A percentile compares a stretch with the other conserved stretches of the same genome.
These are phyloP conservation scores for Atrichornis clamosus DNA, from an alignment of 2,113 vertebrate genomes.

Conservation along the genomic window DNA sequence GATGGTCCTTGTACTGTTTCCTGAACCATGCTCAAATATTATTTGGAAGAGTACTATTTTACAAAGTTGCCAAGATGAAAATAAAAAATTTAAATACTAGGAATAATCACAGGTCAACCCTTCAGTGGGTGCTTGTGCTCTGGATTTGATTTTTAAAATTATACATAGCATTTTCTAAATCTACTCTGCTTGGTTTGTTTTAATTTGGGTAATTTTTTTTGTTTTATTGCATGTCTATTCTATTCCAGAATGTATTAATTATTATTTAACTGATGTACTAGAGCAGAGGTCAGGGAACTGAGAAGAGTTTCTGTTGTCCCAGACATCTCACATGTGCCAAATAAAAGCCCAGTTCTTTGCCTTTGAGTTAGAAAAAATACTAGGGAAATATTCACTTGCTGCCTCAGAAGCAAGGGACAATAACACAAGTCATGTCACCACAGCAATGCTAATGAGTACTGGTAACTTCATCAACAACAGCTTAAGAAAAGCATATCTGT, in stretches of 20 bases:
- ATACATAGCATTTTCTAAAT: neutral
- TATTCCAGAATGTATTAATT: neutral
- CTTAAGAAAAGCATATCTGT: neutral
- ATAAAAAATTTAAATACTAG: neutral
- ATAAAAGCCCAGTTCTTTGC: neutral
- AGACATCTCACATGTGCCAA: neutral
- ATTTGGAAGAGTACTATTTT: neutral
- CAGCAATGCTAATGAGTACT: neutral
- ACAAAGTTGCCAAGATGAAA: neutral
- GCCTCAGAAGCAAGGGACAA: neutral
- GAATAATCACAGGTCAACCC: neutral
- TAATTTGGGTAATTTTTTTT: neutral
- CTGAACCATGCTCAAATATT: neutral
- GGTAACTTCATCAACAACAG: neutral
- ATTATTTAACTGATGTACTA: neutral
- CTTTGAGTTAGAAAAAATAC: neutral
- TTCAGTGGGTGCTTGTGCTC: neutral
- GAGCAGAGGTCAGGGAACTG: neutral
- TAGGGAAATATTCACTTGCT: neutral
- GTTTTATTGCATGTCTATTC: neutral
- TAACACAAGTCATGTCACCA: neutral
- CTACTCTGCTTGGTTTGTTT: neutral
- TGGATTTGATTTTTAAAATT: neutral
- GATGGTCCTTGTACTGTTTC: neutral
- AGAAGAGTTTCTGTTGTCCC: neutral